Evolutionary conservation across 2,797 vertebrate genomes (phyloP).

Genomic region (Glyptemys insculpta): DNA sequence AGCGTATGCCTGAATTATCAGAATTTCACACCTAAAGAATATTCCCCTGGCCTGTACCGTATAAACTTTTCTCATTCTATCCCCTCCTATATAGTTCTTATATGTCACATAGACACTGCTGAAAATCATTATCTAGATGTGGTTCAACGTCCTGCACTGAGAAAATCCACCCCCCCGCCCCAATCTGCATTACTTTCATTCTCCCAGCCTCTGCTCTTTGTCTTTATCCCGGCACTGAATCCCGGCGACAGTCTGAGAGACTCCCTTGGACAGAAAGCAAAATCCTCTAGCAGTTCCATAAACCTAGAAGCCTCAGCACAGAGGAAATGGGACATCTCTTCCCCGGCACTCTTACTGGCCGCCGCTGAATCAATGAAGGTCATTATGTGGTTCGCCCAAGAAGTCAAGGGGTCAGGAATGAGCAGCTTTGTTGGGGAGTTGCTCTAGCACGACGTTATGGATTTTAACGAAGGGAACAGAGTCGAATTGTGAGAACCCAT

Average conservation of each 20-base stretch:
- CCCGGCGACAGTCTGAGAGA: conserved; percentile 12
- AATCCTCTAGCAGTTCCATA: conserved; percentile 60
- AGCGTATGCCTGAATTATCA: background rate
- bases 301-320: conserved; percentile 19
- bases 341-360: conserved; percentile 50
- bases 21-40: background rate
- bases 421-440: conserved; percentile 64
- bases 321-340: conserved; percentile 71
- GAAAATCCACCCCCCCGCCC: conserved; percentile 17
- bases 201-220: conserved; percentile 27
- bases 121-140: background rate
- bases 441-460: conserved; percentile 24
- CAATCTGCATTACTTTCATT: background rate
- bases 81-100: accelerated
- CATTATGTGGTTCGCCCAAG: conserved; percentile 67
- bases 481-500: conserved; percentile 55
- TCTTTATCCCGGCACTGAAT: conserved; percentile 32
- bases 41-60: background rate
- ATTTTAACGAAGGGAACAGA: conserved; percentile 69
- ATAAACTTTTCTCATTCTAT: background rate
- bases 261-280: conserved; percentile 52
- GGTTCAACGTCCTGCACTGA: background rate
- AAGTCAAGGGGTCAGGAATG: conserved; percentile 67
- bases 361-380: conserved; percentile 70
- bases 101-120: accelerated